phyloP scores from a whole-genome alignment of 2,113 vertebrate species.

The Paracanthobrama guichenoti region DNA sequence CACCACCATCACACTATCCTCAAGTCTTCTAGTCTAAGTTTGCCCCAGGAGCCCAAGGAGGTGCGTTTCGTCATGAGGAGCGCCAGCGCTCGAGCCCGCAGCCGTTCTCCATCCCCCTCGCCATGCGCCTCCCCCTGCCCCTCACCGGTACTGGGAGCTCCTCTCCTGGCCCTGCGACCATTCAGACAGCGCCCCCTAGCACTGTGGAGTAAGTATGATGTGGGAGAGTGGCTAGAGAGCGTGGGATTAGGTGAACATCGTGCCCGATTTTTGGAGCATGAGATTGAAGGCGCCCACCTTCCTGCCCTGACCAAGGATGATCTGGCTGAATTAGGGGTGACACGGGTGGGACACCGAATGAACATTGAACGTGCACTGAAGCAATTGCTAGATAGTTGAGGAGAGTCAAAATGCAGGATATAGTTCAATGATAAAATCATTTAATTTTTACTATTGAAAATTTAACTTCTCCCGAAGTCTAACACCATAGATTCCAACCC shows the following conservation, averaged over 20 bases:
- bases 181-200: conserved; percentile 95
- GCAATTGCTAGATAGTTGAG: conserved; percentile 92
- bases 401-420: conserved; percentile 52
- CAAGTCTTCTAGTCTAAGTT: conserved; percentile 96
- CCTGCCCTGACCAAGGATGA: conserved; percentile 97
- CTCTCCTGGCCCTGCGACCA: conserved; percentile 85
- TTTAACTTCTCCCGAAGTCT: not conserved
- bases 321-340: conserved; percentile 96
- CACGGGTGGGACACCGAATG: conserved; percentile 96
- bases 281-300: conserved; percentile 96
- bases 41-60: conserved; percentile 96
- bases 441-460: not conserved
- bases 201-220: conserved; percentile 96
- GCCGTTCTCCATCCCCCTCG: conserved; percentile 90
- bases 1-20: conserved; percentile 84
- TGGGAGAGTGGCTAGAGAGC: conserved; percentile 98
- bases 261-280: conserved; percentile 96
- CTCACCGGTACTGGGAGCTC: conserved; percentile 81
- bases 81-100: conserved; percentile 91
- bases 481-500: not conserved
- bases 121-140: conserved; percentile 85
- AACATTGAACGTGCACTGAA: conserved; percentile 97
- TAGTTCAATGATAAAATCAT: conserved; percentile 22
- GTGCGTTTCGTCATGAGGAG: conserved; percentile 96
- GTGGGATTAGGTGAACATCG: conserved; percentile 94